Evolutionary conservation across 2,888 invertebrate species (phyloP).

Genomic region (Caenorhabditis sp.): DNA sequence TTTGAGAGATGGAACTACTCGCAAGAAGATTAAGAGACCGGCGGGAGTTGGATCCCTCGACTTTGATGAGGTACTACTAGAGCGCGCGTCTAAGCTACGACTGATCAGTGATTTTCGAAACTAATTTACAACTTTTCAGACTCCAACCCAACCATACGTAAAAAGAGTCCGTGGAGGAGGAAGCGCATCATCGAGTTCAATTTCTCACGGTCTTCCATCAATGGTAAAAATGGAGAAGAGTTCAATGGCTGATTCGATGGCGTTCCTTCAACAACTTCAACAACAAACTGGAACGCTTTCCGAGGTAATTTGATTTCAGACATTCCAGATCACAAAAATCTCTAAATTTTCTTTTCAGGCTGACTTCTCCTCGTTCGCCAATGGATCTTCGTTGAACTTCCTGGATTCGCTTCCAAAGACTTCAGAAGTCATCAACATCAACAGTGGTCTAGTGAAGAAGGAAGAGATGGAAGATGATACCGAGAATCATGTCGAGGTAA

Average conservation of each 20-base stretch:
- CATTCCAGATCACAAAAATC: not conserved
- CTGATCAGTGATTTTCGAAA: not conserved
- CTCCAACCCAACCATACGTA: slow-evolving; percentile 81
- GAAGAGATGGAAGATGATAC: slow-evolving; percentile 67
- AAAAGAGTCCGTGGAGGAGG: slow-evolving; percentile 75
- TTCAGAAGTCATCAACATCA: slow-evolving; percentile 75
- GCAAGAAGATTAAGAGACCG: slow-evolving; percentile 69
- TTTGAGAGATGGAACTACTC: slow-evolving; percentile 70
- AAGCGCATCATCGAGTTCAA: slow-evolving; percentile 10
- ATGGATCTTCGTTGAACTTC: slow-evolving; percentile 65
- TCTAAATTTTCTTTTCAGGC: not conserved
- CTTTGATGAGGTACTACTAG: slow-evolving; percentile 49
- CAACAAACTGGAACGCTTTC: slow-evolving; percentile 34
- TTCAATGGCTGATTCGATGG: slow-evolving; percentile 60
- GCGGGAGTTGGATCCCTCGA: slow-evolving; percentile 32
- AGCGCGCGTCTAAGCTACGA: not conserved
- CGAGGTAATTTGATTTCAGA: slow-evolving; percentile 29
- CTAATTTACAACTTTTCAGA: slow-evolving; percentile 65
- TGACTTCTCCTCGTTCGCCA: slow-evolving; percentile 41
- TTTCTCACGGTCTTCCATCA: slow-evolving; percentile 18
- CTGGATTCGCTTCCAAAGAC: slow-evolving; percentile 74
- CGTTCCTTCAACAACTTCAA: slow-evolving; percentile 69
- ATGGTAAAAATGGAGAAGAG: slow-evolving; percentile 60
- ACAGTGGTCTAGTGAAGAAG: slow-evolving; percentile 66
- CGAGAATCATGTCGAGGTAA: slow-evolving; percentile 63